Evolutionary conservation across 1,140 invertebrate species (phyloP).

Genomic region (Zaprionus kolodkinae): DNA sequence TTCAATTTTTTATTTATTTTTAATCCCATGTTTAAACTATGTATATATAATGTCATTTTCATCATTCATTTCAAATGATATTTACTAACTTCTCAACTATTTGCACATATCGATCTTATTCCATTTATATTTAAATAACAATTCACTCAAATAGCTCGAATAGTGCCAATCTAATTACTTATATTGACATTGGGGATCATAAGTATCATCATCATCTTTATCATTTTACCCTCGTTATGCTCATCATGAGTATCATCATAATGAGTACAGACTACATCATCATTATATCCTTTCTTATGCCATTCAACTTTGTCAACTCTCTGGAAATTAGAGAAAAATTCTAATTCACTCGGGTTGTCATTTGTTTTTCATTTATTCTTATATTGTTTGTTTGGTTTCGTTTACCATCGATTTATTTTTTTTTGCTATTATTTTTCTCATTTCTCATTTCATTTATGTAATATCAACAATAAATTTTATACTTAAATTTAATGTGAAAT

Average conservation of each 20-base stretch:
- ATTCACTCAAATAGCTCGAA: slow-evolving; percentile 82
- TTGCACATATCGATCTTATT: slow-evolving; percentile 63
- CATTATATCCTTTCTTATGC: slow-evolving; percentile 39
- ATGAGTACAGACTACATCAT: slow-evolving; percentile 40
- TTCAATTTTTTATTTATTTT: slow-evolving; percentile 68
- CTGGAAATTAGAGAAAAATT: slow-evolving; percentile 81
- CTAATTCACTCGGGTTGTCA: slow-evolving; percentile 64
- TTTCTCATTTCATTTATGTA: slow-evolving; percentile 57
- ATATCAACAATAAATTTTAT: slow-evolving; percentile 80
- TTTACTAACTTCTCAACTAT: slow-evolving; percentile 71
- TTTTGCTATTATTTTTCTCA: slow-evolving; percentile 22
- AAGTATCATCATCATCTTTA: slow-evolving; percentile 53
- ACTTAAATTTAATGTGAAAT: slow-evolving; percentile 79
- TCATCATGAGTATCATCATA: slow-evolving; percentile 35
- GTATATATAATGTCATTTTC: slow-evolving; percentile 77
- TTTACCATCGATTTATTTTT: slow-evolving; percentile 29
- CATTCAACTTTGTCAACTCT: slow-evolving; percentile 59
- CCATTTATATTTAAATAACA: slow-evolving; percentile 81
- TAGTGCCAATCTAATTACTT: slow-evolving; percentile 71
- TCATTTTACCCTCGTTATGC: slow-evolving; percentile 44
- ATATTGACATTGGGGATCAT: slow-evolving; percentile 77
- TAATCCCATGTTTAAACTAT: slow-evolving; percentile 81
- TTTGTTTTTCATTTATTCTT: not conserved
- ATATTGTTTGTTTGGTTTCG: slow-evolving; percentile 29
- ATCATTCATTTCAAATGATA: slow-evolving; percentile 80